phyloP scores from a whole-genome alignment of 2,113 vertebrate genomes.

The human region DNA sequence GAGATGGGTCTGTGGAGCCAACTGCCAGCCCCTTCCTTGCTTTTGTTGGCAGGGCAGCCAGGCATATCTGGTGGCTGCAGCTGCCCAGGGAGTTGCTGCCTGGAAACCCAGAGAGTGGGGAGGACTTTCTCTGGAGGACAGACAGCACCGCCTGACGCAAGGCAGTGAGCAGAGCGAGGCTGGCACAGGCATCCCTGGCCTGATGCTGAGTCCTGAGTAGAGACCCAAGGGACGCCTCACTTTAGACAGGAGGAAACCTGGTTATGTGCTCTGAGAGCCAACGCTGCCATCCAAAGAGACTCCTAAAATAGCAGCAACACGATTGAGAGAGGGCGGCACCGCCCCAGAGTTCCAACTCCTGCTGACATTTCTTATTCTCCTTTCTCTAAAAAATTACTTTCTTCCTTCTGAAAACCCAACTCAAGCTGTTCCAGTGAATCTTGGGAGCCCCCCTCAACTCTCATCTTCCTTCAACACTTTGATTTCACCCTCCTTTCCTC shows the following conservation, averaged over 20 bases:
- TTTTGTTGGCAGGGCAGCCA: background rate
- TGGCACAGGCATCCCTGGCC: background rate
- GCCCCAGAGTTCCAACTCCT: background rate
- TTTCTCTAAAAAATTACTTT: background rate
- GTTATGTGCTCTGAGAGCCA: background rate
- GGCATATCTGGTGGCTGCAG: background rate
- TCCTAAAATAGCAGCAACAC: background rate
- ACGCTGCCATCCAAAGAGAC: background rate
- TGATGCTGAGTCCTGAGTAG: background rate
- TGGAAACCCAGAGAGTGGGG: too few species aligned
- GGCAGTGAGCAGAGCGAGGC: background rate
- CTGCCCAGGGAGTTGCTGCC: background rate
- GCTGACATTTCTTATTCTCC: background rate
- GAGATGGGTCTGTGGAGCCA: background rate
- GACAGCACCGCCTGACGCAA: accelerated
- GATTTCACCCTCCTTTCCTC: too few species aligned
- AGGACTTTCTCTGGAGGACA: background rate
- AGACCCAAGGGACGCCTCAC: background rate
- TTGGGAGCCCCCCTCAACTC: background rate
- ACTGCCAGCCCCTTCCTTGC: background rate
- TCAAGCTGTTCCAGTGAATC: background rate
- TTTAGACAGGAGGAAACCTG: background rate
- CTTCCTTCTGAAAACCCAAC: background rate
- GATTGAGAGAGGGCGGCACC: background rate
- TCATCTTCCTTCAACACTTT: background rate